These are phyloP conservation scores for zebrafish (Danio rerio) DNA, from an alignment of 2,113 vertebrate genomes.

Conservation along the genomic window GRCz12tu NC_133184.1:35062501-35063000, in stretches of 20 bases:
- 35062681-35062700: neutral
- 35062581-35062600: no score
- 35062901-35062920: slow-evolving; percentile 24
- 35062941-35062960: slow-evolving; percentile 4
- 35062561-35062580: no score
- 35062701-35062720: neutral
- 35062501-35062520: no score
- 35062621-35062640: no score
- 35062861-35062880: slow-evolving; percentile 45
- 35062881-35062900: slow-evolving; percentile 40
- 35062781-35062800: slow-evolving; percentile 16
- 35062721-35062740: slow-evolving; percentile 14
- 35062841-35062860: slow-evolving; percentile 61
- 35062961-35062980: slow-evolving; percentile 7
- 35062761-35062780: neutral
- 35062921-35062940: slow-evolving; percentile 5
- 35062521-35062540: no score
- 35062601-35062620: no score
- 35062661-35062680: neutral
- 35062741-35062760: slow-evolving; percentile 1
- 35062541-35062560: no score
- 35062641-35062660: no score
- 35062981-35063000: neutral
- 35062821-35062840: slow-evolving; percentile 52
- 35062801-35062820: slow-evolving; percentile 55